These are phyloP conservation scores for Sebastes paucispinis DNA, from an alignment of 2,797 vertebrate genomes.

Conservation along the genomic window DNA sequence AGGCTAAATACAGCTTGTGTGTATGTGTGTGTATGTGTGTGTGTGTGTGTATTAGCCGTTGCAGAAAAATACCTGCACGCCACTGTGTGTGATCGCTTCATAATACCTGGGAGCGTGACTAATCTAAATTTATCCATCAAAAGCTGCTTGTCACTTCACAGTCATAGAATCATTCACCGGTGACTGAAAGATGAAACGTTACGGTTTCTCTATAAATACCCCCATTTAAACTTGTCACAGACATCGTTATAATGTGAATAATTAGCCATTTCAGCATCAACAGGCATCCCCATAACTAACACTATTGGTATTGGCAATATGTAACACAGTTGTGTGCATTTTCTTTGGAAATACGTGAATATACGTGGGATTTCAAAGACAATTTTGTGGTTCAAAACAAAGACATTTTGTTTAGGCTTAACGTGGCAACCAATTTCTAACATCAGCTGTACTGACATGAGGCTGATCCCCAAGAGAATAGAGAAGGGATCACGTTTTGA, in stretches of 20 bases:
- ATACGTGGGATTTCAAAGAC: background rate
- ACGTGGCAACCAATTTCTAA: background rate
- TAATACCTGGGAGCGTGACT: conserved; percentile 38
- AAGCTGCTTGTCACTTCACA: conserved; percentile 50
- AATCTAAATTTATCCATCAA: conserved; percentile 54
- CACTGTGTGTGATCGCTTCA: conserved; percentile 12
- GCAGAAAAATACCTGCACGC: conserved; percentile 5
- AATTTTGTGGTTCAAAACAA: background rate
- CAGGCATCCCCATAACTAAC: background rate
- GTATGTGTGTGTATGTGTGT: background rate
- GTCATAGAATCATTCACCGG: conserved; percentile 9
- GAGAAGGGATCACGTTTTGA: conserved; percentile 2
- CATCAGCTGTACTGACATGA: background rate
- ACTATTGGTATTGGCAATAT: background rate
- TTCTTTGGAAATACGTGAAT: background rate
- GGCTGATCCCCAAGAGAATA: background rate
- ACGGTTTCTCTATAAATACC: background rate
- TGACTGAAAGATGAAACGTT: background rate
- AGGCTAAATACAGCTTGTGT: conserved; percentile 29
- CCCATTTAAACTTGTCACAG: background rate
- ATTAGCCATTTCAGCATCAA: background rate
- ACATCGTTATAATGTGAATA: background rate
- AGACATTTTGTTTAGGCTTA: background rate
- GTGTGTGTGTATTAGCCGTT: background rate
- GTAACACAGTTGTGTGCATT: background rate